A percentile compares a stretch with the other conserved stretches of the same genome.
Conservation (phyloP, 2,113 vertebrate species). For the Gymnarchus niloticus region DNA sequence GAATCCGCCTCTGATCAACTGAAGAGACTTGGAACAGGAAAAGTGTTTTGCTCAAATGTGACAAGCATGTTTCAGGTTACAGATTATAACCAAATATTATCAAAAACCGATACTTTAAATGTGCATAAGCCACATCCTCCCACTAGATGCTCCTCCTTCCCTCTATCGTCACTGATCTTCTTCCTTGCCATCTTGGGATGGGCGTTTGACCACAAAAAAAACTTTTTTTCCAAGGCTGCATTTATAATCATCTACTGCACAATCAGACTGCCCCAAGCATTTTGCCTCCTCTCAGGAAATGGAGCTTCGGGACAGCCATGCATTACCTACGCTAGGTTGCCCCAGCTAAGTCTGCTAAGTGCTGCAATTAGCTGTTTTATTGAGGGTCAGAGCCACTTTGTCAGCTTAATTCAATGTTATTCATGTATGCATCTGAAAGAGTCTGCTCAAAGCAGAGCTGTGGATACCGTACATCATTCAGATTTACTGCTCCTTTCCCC, state of each 20-base stretch:
- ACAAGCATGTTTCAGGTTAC: neutral
- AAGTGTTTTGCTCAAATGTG: too few relatives aligned
- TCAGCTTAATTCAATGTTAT: conserved; percentile 37
- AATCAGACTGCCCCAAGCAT: neutral
- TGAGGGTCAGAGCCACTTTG: neutral
- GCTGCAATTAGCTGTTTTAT: conserved; percentile 33
- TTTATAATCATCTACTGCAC: neutral
- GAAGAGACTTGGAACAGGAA: too few relatives aligned
- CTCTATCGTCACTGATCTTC: too few relatives aligned
- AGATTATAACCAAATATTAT: neutral
- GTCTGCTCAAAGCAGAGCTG: neutral
- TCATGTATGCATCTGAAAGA: conserved; percentile 28
- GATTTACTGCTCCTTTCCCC: neutral
- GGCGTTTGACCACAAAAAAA: neutral
- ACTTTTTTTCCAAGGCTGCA: too few relatives aligned
- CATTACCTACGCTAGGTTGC: conserved; percentile 17
- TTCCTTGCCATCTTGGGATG: neutral
- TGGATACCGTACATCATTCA: neutral
- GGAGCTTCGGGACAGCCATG: conserved; percentile 25
- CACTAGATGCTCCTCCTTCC: neutral
- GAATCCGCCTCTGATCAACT: neutral
- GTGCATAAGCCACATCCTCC: neutral
- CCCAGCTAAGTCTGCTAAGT: conserved; percentile 28
- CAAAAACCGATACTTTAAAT: neutral
- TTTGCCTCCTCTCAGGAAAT: conserved; percentile 34